A percentile compares a stretch with the other conserved stretches of the same genome.
Conservation (phyloP, 2,888 invertebrate species). For the Iphiclides podalirius region DNA sequence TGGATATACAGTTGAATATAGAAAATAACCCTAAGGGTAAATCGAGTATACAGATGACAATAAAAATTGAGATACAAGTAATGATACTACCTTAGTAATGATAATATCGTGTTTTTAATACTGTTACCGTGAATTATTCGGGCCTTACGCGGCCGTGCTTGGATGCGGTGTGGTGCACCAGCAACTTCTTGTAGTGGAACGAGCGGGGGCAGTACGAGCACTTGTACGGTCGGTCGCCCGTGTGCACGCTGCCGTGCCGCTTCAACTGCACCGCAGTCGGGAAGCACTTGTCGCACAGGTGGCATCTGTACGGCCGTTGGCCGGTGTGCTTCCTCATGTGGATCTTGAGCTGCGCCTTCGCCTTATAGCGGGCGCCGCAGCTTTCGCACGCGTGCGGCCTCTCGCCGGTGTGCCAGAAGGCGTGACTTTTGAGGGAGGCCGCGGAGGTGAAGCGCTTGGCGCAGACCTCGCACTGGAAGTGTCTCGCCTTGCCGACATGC, state of each 20-base stretch:
- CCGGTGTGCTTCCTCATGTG: constrained; percentile 42
- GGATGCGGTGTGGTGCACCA: constrained; percentile 36
- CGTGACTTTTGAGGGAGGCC: constrained; percentile 39
- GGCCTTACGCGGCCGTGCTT: constrained; percentile 29
- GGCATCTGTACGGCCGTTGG: constrained; percentile 34
- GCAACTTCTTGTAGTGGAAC: constrained; percentile 35
- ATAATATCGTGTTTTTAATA: too few relatives aligned
- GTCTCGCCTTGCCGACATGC: constrained; percentile 33
- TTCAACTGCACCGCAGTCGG: constrained; percentile 30
- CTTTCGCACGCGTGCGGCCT: constrained; percentile 43
- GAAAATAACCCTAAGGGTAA: too few relatives aligned
- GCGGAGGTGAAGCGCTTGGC: constrained; percentile 36
- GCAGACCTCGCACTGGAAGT: constrained; percentile 44
- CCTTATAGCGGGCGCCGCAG: constrained; percentile 46
- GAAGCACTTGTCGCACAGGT: constrained; percentile 32
- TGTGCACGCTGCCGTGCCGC: constrained; percentile 34
- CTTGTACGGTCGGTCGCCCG: constrained; percentile 29
- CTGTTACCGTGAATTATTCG: too few relatives aligned
- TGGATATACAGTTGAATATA: too few relatives aligned
- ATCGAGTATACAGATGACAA: too few relatives aligned
- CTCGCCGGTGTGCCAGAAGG: constrained; percentile 46
- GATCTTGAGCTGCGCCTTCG: constrained; percentile 38
- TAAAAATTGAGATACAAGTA: too few relatives aligned
- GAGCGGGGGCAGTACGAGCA: constrained; percentile 30
- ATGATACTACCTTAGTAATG: too few relatives aligned